Base-by-base conservation (phyloP, 2,113 vertebrate genomes). In the Solenodon paradoxus region DNA sequence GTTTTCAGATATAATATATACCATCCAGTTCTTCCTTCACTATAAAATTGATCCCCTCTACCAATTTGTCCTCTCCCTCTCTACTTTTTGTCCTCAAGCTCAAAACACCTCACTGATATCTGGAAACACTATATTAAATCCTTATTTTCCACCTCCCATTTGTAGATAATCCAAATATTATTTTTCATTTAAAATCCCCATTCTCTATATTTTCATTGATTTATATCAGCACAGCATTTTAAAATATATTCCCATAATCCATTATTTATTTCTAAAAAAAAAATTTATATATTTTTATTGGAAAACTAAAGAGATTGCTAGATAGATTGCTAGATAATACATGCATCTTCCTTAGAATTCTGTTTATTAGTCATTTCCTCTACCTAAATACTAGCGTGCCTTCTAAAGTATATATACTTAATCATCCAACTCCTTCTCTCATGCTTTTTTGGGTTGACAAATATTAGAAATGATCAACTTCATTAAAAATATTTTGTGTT, bases 401-500 rank as follows among this genome's bases (percentile, higher is more conserved):
- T 94, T 59, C 71, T 68, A 64, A 80, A 10, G 9, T 61, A 9
- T 42, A 2, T 66, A 7, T 64, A 26, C 0, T 19, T 69, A 68
- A 63, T 15, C 9, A 49, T 63, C 28, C 78, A 38, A 10, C 20
- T 71, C 35, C 22, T 90, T 72, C 45, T 84, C 71, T 72, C 45
- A 66, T 28, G 17, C 2, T 91, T 72, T 53, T 80, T 61, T 16
- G 72, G 35, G 63, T 72, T 68, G 42, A 82, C 32, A 40, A 55
- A 74, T 40, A 28, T 93, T 88, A 22, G 20, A 95, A 96, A 85
- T 13, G 69, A 35, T 88, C 17, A 86, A 78, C 11, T 72, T 90
- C 47, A 75, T 74, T 72, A 81, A 86, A 94, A 77, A 68, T 24
- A 75, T n/a, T 74, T 90, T 71, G 32, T 47, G n/a, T 83, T 82